Base-by-base conservation (phyloP, 2,113 vertebrate species). In the Synodontis membranacea region DNA sequence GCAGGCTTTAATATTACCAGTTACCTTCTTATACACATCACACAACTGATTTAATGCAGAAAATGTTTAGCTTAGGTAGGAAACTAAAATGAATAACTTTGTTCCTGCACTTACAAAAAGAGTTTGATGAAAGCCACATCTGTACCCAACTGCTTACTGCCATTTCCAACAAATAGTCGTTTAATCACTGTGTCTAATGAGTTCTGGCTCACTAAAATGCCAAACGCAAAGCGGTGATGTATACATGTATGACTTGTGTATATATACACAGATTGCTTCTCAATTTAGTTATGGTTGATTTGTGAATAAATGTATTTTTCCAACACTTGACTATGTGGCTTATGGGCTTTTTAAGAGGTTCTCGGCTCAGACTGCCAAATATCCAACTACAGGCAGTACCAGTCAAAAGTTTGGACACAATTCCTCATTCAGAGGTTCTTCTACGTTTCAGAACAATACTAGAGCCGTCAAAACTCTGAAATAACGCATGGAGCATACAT, bases 241-340 rank as follows among this genome's bases (percentile, higher is more conserved):
- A 89, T 86, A 88, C 89, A 88, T 85, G 85, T 89, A 84, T 86
- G 82, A 83, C 70, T 87, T 91, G 86, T 91, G 46, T 34, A 62
- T 48, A 88, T n/a, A 76, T 64, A 89, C 81, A 91, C 86, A 90
- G 58, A 83, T 88, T 66, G 86, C 80, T 88, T 93, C 85, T 64
- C 79, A 88, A 66, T 56, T 86, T 86, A 90, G 82, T 88, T 91
- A 79, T 78, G 82, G 60, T 89, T 91, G 86, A 86, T 89, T 91
- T 92, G 93, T 94, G 86, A 95, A 95, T 95, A 95, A 95, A 95
- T 92, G 93, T 95, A 94, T 95, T 95, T 95, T 95, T 95, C 87
- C 93, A 95, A 90, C 80, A 91, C 8, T 78, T 82, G 86, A 87
- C 64, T 83, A 70, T 68, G 42, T 46, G 19, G 83, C 0, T 83